Evolutionary conservation across 2,797 vertebrate genomes (phyloP).

Genomic region (Manis pentadactyla): DNA sequence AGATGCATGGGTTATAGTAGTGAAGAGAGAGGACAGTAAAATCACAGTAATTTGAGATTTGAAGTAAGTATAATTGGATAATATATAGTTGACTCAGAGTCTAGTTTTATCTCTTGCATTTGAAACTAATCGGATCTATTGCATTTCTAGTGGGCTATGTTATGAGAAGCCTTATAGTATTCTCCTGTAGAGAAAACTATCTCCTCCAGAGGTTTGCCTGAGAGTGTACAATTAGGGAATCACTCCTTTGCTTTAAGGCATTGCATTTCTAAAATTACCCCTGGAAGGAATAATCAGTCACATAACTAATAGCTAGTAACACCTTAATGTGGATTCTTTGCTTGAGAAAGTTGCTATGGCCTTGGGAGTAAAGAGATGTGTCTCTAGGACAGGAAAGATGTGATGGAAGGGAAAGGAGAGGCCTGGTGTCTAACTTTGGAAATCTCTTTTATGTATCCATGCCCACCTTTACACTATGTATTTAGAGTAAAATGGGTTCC

Average conservation of each 20-base stretch:
- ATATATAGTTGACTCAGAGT: not conserved
- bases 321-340: not conserved
- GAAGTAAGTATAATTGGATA: constrained; percentile 41
- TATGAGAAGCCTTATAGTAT: constrained; percentile 15
- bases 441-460: constrained; percentile 27
- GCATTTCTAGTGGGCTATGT: not conserved
- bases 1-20: constrained; percentile 22
- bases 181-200: not conserved
- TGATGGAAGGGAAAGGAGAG: not conserved
- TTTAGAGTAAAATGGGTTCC: not conserved
- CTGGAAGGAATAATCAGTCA: constrained; percentile 30
- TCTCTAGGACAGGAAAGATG: not conserved
- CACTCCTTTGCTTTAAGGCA: constrained; percentile 13
- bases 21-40: constrained; percentile 48
- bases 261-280: not conserved
- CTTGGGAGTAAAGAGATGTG: not conserved
- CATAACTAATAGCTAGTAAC: not conserved
- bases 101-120: constrained; percentile 35
- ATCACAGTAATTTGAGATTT: constrained; percentile 22
- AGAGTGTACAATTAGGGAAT: constrained; percentile 28
- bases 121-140: constrained; percentile 35
- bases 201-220: constrained; percentile 17
- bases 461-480: not conserved
- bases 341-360: not conserved
- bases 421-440: not conserved